These are phyloP conservation scores for Danaus chrysippus DNA, from an alignment of 2,888 invertebrate genomes.

Conservation along the genomic window DNA sequence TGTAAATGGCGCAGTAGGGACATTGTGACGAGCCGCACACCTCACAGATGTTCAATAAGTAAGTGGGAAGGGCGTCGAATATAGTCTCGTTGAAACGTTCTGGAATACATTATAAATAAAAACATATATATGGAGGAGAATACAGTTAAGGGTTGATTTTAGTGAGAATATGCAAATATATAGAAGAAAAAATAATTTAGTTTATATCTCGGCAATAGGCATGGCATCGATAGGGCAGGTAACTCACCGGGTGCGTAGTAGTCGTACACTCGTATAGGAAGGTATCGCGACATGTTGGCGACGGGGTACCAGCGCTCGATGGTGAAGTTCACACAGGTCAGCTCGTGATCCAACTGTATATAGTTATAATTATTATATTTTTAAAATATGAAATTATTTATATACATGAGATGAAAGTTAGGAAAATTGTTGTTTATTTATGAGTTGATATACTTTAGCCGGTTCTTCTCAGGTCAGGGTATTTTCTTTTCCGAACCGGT, in stretches of 20 bases:
- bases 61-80: slow-evolving; percentile 91
- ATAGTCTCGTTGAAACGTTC: slow-evolving; percentile 96
- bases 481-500: too few relatives aligned
- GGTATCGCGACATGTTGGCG: slow-evolving; percentile 96
- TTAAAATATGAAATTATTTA: too few relatives aligned
- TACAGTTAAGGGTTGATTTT: too few relatives aligned
- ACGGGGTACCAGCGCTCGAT: slow-evolving; percentile 97
- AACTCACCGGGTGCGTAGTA: slow-evolving; percentile 95
- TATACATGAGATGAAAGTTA: too few relatives aligned
- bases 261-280: slow-evolving; percentile 94
- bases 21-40: slow-evolving; percentile 97
- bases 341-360: slow-evolving; percentile 86
- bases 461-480: too few relatives aligned
- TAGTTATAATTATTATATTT: too few relatives aligned
- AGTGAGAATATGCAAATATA: too few relatives aligned
- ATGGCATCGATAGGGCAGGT: background rate
- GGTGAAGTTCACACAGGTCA: slow-evolving; percentile 94
- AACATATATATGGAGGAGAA: background rate
- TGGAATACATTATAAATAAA: slow-evolving; percentile 46
- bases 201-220: background rate
- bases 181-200: too few relatives aligned
- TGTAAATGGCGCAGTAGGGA: slow-evolving; percentile 94
- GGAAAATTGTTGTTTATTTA: too few relatives aligned
- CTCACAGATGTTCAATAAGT: slow-evolving; percentile 93
- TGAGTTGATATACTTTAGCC: too few relatives aligned